Evolutionary conservation across 2,113 vertebrate species (phyloP), one percentile per base, ranked within the genome.

Genomic region (Strigops habroptila): DNA sequence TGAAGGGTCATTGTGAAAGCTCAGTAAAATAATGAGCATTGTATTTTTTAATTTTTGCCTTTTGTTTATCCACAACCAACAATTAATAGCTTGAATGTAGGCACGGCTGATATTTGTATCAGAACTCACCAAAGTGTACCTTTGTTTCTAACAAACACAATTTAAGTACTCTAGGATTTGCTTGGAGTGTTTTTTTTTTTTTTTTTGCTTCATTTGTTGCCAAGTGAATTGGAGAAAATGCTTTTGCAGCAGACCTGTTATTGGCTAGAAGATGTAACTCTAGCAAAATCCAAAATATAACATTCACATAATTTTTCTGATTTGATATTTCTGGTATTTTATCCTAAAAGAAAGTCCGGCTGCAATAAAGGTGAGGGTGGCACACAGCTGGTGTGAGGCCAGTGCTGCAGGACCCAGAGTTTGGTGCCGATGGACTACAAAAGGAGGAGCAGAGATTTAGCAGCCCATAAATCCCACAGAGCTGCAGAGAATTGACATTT

Each of bases 401-500:
- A 2, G 7, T 51, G 52, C 28, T 68, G 19, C 3, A 16, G 57
- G 55, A 82, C 9, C 9, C 62, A 43, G 28, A 52, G 23, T 62
- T 91, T 82, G 27, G 60, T 78, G 76, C 85, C 41, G 22, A 80
- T 19, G 31, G 37, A 41, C 46, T 82, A n/a, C 24, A 44, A 67
- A 80, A 78, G 31, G 51, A 88, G 16, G 12, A 96, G 33, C 17
- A 75, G 78, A 86, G 73, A 96, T 93, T 82, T 88, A 91, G 33
- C 70, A 65, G 59, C 18, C 44, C 55, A 76, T 93, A 96, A 93
- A 96, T 95, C 79, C 68, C 53, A 37, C 39, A 80, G 71, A 83
- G 83, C 59, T 86, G 33, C 55, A 88, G 82, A 90, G 79, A 90
- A 46, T 19, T 96, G 93, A 88, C 84, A 93, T 94, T 96, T 84